phyloP scores from a whole-genome alignment of 2,888 invertebrate genomes.

The Stenolophus ochropezus region DNA sequence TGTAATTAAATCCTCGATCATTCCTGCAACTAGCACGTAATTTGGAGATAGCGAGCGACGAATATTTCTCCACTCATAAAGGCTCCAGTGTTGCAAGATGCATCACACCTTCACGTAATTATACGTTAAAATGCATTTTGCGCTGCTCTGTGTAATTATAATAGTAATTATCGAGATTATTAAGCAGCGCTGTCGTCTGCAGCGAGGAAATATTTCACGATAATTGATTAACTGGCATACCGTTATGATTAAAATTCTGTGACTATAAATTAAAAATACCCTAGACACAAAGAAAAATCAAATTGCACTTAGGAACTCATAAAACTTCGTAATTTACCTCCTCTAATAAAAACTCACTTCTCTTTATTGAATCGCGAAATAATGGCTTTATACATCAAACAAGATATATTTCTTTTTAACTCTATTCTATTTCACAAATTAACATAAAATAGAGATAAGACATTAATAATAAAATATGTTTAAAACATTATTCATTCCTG shows the following conservation, averaged over 20 bases:
- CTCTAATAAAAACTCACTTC: not conserved
- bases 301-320: not conserved
- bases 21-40: not conserved
- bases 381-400: not conserved
- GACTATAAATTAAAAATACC: not conserved
- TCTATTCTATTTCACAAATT: not conserved
- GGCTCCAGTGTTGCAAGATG: constrained; percentile 15
- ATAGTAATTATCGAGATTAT: constrained; percentile 37
- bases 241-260: constrained; percentile 16
- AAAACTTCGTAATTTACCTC: not conserved
- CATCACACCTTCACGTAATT: constrained; percentile 23
- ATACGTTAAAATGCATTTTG: constrained; percentile 26
- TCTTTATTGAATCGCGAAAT: not conserved
- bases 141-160: constrained; percentile 26
- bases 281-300: not conserved
- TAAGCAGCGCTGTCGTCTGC: constrained; percentile 22
- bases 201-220: not conserved
- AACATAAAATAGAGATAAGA: not conserved
- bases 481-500: no score
- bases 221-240: constrained; percentile 20
- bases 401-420: not conserved
- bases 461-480: not conserved
- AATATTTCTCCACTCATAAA: constrained; percentile 18
- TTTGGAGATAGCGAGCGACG: constrained; percentile 8
- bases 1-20: constrained; percentile 28